A percentile compares a stretch with the other conserved stretches of the same genome.
Evolutionary conservation across 2,113 vertebrate genomes (phyloP).

Genomic region (Apteryx owenii): DNA sequence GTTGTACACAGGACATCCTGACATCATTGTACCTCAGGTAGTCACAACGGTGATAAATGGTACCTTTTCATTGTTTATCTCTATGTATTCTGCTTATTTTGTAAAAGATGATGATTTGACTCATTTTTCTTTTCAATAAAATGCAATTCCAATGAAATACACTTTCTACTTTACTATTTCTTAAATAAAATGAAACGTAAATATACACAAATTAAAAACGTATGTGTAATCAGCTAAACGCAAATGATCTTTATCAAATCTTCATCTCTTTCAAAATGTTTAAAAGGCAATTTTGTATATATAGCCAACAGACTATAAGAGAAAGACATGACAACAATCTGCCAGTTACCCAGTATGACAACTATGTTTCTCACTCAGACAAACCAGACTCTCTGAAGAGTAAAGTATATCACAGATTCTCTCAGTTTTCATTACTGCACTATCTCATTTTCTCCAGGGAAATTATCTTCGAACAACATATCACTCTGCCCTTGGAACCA

Average conservation of each 20-base stretch:
- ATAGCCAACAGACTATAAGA: slow-evolving; percentile 19
- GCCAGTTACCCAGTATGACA: slow-evolving; percentile 60
- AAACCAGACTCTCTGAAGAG: slow-evolving; percentile 70
- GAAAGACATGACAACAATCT: slow-evolving; percentile 65
- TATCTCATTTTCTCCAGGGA: slow-evolving; percentile 74
- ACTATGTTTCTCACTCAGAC: slow-evolving; percentile 61
- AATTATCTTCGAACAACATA: slow-evolving; percentile 80
- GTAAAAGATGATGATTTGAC: not conserved
- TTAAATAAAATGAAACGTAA: not conserved
- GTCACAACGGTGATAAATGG: not conserved
- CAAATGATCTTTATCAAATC: not conserved
- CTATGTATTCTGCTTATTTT: not conserved
- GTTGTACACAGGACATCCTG: not conserved
- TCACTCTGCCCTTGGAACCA: slow-evolving; percentile 78
- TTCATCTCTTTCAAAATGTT: not conserved
- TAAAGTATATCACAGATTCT: slow-evolving; percentile 65
- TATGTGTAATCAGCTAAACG: not conserved
- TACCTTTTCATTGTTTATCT: not conserved
- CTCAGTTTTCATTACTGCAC: slow-evolving; percentile 68
- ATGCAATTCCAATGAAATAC: not conserved
- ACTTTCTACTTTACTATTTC: not conserved
- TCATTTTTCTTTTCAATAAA: not conserved
- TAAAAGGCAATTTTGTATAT: not conserved
- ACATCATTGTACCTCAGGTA: not conserved
- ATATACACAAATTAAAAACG: not conserved